A percentile compares a stretch with the other conserved stretches of the same genome.
Conservation (phyloP, 1,140 invertebrate genomes). For the Anastrepha obliqua region DNA sequence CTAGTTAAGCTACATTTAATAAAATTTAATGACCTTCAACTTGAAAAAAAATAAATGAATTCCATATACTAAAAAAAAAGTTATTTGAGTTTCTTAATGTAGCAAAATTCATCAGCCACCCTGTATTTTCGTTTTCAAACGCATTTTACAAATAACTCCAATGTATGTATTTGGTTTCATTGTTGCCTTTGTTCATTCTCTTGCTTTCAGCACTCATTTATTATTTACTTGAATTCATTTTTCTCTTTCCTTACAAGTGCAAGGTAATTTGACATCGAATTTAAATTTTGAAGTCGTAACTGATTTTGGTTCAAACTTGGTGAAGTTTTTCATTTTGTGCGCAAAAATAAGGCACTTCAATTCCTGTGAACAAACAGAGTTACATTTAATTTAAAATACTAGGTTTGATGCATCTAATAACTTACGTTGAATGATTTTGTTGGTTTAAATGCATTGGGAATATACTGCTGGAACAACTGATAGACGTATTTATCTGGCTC, state of each 20-base stretch:
- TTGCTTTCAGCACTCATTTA: too few relatives aligned
- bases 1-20: too few relatives aligned
- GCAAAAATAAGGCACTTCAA: conserved; percentile 52
- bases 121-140: too few relatives aligned
- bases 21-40: too few relatives aligned
- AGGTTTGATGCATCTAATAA: neutral
- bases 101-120: too few relatives aligned
- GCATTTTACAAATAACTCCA: too few relatives aligned
- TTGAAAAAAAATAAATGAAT: too few relatives aligned
- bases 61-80: too few relatives aligned
- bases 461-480: conserved; percentile 64
- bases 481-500: conserved; percentile 67
- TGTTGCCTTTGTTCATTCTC: too few relatives aligned
- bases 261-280: conserved; percentile 33
- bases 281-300: conserved; percentile 27
- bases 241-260: conserved; percentile 33
- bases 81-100: too few relatives aligned
- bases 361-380: conserved; percentile 12
- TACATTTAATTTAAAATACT: neutral
- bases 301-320: conserved; percentile 45
- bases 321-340: conserved; percentile 32
- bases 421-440: conserved; percentile 57
- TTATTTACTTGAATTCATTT: too few relatives aligned
- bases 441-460: conserved; percentile 57
- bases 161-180: too few relatives aligned